These are phyloP conservation scores for Palythoa caribaeorum DNA, from an alignment of 92 coral and sea anemone genomes.

Conservation along the genomic window DNA sequence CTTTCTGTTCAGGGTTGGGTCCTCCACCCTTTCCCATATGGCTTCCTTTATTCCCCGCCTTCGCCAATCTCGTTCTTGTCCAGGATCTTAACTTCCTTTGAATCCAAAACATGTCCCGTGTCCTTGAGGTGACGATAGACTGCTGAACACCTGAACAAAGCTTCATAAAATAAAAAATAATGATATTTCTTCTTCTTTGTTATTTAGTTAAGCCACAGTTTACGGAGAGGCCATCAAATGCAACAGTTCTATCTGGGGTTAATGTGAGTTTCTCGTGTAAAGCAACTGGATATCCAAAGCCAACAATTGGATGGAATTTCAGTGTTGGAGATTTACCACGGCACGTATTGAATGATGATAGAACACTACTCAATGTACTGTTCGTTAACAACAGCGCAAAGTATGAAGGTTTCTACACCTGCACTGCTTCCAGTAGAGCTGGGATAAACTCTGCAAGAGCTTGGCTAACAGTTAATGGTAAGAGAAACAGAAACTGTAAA, in stretches of 20 bases:
- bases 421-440: constrained; percentile 6
- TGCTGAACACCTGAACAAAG: too few relatives aligned
- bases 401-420: constrained; percentile 12
- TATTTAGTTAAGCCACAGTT: constrained; percentile 12
- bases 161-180: too few relatives aligned
- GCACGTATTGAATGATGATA: neutral
- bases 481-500: neutral
- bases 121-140: too few relatives aligned
- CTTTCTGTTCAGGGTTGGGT: too few relatives aligned
- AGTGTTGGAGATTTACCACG: neutral
- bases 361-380: neutral
- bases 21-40: too few relatives aligned
- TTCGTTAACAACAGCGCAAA: neutral
- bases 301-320: neutral
- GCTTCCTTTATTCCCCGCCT: too few relatives aligned
- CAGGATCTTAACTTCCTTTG: too few relatives aligned
- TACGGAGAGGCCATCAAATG: neutral
- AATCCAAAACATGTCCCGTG: too few relatives aligned
- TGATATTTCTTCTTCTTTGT: neutral
- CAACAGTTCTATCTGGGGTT: neutral
- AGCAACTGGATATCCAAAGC: constrained; percentile 16
- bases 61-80: too few relatives aligned
- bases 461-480: constrained; percentile 24
- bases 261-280: neutral
- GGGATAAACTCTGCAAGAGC: constrained; percentile 12